Conservation (phyloP, 2,113 vertebrate genomes). For the Micromys minutus region DNA sequence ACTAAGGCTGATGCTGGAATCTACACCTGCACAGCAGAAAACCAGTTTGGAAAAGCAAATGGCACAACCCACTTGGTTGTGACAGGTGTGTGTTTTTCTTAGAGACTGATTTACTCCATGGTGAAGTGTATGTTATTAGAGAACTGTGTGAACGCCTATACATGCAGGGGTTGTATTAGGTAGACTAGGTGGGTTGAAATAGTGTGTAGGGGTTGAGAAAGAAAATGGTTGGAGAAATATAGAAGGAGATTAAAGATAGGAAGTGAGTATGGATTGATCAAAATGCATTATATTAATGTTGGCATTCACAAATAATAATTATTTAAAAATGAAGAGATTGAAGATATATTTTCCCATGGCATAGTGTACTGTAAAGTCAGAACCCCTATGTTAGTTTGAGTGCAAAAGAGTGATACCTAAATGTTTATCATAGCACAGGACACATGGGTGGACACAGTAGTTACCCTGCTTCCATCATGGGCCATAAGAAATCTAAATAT, state of each 20-base stretch:
- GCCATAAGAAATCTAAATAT: not conserved
- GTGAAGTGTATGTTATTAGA: not conserved
- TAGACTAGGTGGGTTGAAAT: not conserved
- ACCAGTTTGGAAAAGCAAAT: slow-evolving; percentile 94
- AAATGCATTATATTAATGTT: not conserved
- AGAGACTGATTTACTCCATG: not conserved
- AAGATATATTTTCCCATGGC: not conserved
- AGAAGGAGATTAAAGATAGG: too few relatives aligned
- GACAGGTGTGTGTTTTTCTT: slow-evolving; percentile 86
- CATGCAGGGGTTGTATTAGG: too few relatives aligned
- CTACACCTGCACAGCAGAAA: slow-evolving; percentile 93
- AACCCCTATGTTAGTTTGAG: not conserved
- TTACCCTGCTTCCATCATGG: not conserved
- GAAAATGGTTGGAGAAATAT: not conserved
- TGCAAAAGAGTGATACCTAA: not conserved
- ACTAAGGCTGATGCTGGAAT: slow-evolving; percentile 91
- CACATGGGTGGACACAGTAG: too few relatives aligned
- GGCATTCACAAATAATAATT: not conserved
- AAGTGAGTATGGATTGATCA: not conserved
- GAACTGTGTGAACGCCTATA: not conserved
- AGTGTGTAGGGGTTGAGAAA: not conserved
- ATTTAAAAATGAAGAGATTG: not conserved
- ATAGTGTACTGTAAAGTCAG: not conserved
- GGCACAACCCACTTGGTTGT: slow-evolving; percentile 90
- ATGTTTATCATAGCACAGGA: not conserved